A percentile compares a stretch with the other conserved stretches of the same genome.
phyloP scores from a whole-genome alignment of 2,888 invertebrate genomes.

The Cryptus viduatorius region DNA sequence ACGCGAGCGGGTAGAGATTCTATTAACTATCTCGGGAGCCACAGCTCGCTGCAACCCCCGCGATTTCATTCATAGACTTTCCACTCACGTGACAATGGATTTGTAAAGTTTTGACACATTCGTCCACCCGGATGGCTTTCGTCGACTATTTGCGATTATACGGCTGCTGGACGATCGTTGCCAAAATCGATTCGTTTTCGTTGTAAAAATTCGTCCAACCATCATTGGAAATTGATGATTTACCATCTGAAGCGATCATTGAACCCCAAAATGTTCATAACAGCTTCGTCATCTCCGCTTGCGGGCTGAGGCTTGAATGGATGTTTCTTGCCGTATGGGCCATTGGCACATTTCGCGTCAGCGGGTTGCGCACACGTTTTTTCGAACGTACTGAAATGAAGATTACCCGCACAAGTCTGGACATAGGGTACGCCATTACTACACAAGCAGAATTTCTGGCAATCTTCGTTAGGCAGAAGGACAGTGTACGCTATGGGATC shows the following conservation, averaged over 20 bases:
- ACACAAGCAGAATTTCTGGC: slow-evolving; percentile 74
- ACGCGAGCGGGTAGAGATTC: slow-evolving; percentile 16
- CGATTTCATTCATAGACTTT: slow-evolving; percentile 35
- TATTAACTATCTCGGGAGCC: slow-evolving; percentile 2
- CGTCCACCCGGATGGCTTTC: slow-evolving; percentile 11
- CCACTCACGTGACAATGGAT: slow-evolving; percentile 5
- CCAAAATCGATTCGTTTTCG: neutral
- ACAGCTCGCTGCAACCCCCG: neutral
- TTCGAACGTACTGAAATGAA: slow-evolving; percentile 48
- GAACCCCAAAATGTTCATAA: slow-evolving; percentile 47
- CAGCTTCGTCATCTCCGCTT: slow-evolving; percentile 10
- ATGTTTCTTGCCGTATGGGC: neutral
- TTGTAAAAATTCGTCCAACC: neutral
- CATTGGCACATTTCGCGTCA: slow-evolving; percentile 36
- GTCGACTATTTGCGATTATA: neutral
- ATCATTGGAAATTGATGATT: neutral
- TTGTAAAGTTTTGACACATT: slow-evolving; percentile 27
- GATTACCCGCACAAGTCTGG: slow-evolving; percentile 59
- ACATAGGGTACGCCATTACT: slow-evolving; percentile 47
- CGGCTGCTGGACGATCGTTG: neutral
- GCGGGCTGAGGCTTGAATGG: neutral
- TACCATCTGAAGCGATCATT: slow-evolving; percentile 37
- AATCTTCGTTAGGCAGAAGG: slow-evolving; percentile 70
- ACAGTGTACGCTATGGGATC: slow-evolving; percentile 14
- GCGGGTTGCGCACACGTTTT: slow-evolving; percentile 48